phyloP scores from a whole-genome alignment of 2,797 vertebrate species.

The Champsocephalus gunnari region DNA sequence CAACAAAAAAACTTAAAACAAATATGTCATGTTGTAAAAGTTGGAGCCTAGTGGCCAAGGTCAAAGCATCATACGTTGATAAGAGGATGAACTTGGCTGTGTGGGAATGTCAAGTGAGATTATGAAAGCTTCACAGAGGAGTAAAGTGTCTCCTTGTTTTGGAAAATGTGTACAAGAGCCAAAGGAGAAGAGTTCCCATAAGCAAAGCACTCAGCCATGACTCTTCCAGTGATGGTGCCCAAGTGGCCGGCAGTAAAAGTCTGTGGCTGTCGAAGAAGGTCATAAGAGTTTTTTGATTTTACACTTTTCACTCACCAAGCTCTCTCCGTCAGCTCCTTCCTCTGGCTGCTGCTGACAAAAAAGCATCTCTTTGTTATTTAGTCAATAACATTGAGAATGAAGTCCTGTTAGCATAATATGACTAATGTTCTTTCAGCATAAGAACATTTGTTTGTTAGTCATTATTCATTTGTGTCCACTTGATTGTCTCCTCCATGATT shows the following conservation, averaged over 20 bases:
- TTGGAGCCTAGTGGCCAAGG: background rate
- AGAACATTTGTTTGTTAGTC: background rate
- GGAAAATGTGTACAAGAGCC: constrained; percentile 6
- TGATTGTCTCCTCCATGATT: too few species aligned
- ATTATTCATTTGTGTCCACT: too few species aligned
- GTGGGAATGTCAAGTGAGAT: background rate
- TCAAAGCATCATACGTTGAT: background rate
- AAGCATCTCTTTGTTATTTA: background rate
- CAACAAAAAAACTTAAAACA: background rate
- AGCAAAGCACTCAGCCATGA: background rate
- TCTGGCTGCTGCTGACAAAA: background rate
- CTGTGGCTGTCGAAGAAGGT: constrained; percentile 11
- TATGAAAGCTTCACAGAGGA: background rate
- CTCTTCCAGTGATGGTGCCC: constrained; percentile 9
- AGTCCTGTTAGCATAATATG: background rate
- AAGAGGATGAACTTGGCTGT: too few species aligned
- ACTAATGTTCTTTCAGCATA: background rate
- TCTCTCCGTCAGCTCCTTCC: background rate
- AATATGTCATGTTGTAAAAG: background rate
- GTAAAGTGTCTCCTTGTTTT: constrained; percentile 10
- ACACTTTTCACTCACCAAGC: background rate
- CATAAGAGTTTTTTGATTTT: constrained; percentile 27
- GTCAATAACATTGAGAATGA: background rate
- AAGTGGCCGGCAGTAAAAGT: constrained; percentile 17
- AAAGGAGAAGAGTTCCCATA: constrained; percentile 11